Evolutionary conservation across 2,888 invertebrate species (phyloP).

Genomic region (Leptopilina myrica): DNA sequence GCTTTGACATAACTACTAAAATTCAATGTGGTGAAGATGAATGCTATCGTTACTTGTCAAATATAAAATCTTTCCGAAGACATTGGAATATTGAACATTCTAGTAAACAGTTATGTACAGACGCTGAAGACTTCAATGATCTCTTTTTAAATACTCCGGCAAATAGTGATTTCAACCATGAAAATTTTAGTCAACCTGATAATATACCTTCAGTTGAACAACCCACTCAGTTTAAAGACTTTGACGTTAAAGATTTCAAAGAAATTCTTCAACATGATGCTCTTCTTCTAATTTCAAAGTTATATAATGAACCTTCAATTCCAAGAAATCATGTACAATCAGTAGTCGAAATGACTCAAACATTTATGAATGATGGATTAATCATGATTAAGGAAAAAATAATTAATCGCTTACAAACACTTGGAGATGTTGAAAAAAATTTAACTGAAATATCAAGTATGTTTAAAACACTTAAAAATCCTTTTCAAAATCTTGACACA

Average conservation of each 20-base stretch:
- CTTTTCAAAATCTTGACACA: constrained; percentile 2
- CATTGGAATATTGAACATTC: neutral
- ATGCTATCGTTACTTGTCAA: neutral
- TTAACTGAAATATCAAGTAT: neutral
- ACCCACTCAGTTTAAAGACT: neutral
- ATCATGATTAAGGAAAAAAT: neutral
- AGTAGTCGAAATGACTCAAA: neutral
- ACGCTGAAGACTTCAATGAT: neutral
- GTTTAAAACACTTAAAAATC: neutral
- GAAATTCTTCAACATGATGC: neutral
- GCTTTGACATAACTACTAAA: neutral
- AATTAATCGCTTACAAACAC: neutral
- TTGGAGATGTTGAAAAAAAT: neutral
- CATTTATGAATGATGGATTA: neutral
- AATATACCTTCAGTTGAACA: neutral
- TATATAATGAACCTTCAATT: neutral
- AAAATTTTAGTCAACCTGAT: no score
- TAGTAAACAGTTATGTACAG: no score
- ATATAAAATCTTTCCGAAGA: neutral
- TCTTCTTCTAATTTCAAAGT: neutral
- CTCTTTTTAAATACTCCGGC: neutral
- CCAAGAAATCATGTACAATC: constrained; percentile 15
- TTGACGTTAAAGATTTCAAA: neutral
- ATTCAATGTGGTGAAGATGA: constrained; percentile 7
- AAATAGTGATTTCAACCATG: no score